A percentile compares a stretch with the other conserved stretches of the same genome.
These are phyloP conservation scores for Harpalus rubripes DNA, from an alignment of 2,888 invertebrate species.

Conservation along the genomic window DNA sequence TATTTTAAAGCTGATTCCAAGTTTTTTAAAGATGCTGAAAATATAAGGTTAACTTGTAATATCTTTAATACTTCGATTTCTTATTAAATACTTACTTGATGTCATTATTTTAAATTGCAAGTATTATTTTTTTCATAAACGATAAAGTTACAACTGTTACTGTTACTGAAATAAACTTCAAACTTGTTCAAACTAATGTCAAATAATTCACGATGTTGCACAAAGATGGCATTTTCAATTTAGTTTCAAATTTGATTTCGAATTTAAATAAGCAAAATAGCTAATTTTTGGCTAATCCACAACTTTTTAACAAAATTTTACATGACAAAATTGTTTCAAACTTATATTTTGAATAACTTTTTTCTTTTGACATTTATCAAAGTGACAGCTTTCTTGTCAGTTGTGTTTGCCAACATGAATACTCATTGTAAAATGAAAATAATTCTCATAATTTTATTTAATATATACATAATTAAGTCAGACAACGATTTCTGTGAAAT, in stretches of 20 bases:
- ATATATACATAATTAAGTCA: slow-evolving; percentile 18
- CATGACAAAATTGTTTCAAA: not conserved
- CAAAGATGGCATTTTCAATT: not conserved
- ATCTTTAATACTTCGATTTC: not conserved
- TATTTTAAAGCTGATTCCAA: slow-evolving; percentile 31
- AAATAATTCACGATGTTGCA: not conserved
- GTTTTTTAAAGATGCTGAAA: slow-evolving; percentile 6
- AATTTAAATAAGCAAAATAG: too few species aligned
- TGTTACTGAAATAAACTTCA: too few species aligned
- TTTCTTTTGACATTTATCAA: too few species aligned
- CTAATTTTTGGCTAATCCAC: not conserved
- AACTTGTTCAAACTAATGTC: slow-evolving; percentile 21
- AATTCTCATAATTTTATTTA: slow-evolving; percentile 11
- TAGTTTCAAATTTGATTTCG: too few species aligned
- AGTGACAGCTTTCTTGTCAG: not conserved
- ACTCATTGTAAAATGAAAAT: slow-evolving; percentile 31
- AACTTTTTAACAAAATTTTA: not conserved
- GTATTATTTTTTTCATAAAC: too few species aligned
- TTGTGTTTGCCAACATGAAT: slow-evolving; percentile 5
- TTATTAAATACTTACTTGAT: slow-evolving; percentile 17
- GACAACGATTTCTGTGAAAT: slow-evolving; percentile 48
- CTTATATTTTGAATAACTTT: not conserved
- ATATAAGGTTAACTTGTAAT: slow-evolving; percentile 11
- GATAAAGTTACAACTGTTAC: too few species aligned
- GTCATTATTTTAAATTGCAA: slow-evolving; percentile 13